Evolutionary conservation across 2,888 invertebrate genomes (phyloP).

Genomic region (Iselma pallidipennis): DNA sequence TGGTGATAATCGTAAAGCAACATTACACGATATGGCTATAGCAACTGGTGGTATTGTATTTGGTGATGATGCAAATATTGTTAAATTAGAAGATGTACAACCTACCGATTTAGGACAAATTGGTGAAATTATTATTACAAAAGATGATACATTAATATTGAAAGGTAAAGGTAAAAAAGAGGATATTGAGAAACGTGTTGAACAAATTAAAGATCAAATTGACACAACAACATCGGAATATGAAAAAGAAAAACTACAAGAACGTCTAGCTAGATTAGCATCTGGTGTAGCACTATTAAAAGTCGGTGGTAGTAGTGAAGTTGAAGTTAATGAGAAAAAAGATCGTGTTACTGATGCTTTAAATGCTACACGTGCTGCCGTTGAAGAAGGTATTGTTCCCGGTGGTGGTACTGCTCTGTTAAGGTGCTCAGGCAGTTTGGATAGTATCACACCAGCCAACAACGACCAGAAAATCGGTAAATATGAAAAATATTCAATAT

Average conservation of each 20-base stretch:
- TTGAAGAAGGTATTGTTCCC: conserved; percentile 59
- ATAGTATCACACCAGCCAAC: conserved; percentile 48
- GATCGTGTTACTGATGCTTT: conserved; percentile 58
- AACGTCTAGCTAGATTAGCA: conserved; percentile 57
- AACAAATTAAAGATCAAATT: conserved; percentile 56
- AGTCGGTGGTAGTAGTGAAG: conserved; percentile 59
- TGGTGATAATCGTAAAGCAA: conserved; percentile 58
- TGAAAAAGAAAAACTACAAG: conserved; percentile 59
- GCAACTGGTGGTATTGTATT: conserved; percentile 57
- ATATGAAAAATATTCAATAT: conserved; percentile 17
- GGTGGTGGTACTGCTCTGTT: conserved; percentile 59
- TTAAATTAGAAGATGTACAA: conserved; percentile 56
- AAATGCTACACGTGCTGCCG: conserved; percentile 58
- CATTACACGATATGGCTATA: conserved; percentile 57
- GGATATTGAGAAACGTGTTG: conserved; percentile 53
- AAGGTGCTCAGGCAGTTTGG: conserved; percentile 51
- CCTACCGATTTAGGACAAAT: conserved; percentile 55
- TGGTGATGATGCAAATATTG: conserved; percentile 56
- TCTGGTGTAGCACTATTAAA: conserved; percentile 58
- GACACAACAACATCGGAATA: conserved; percentile 57
- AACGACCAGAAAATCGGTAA: conserved; percentile 55
- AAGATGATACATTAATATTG: conserved; percentile 58
- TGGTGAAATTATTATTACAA: conserved; percentile 56
- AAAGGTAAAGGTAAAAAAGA: conserved; percentile 55
- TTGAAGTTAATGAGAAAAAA: conserved; percentile 59